phyloP scores from a whole-genome alignment of 2,888 invertebrate genomes.

The Cheilosia scutellata region DNA sequence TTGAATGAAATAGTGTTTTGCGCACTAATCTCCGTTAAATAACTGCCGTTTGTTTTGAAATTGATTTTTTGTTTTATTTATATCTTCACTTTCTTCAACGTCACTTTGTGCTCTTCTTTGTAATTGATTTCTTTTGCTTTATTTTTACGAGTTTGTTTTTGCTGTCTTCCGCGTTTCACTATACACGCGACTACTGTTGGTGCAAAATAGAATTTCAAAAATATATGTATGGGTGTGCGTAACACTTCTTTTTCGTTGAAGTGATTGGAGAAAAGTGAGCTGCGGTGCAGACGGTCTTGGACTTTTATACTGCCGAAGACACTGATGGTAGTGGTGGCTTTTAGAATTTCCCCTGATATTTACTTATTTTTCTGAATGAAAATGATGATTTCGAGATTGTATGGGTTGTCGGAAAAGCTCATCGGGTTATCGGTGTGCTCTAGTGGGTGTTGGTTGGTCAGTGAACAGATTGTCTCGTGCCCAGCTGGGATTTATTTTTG shows the following conservation, averaged over 20 bases:
- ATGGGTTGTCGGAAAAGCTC: slow-evolving; percentile 46
- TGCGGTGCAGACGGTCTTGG: slow-evolving; percentile 60
- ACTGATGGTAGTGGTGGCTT: slow-evolving; percentile 23
- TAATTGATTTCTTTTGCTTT: slow-evolving; percentile 30
- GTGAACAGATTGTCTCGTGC: slow-evolving; percentile 20
- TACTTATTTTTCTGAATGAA: slow-evolving; percentile 61
- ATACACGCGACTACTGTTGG: not conserved
- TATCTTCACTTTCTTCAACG: slow-evolving; percentile 50
- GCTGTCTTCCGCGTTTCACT: slow-evolving; percentile 67
- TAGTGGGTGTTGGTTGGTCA: slow-evolving; percentile 30
- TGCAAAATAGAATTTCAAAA: slow-evolving; percentile 9
- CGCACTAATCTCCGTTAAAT: slow-evolving; percentile 62
- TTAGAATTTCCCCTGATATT: slow-evolving; percentile 60
- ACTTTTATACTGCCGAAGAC: slow-evolving; percentile 56
- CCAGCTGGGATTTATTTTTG: slow-evolving; percentile 54
- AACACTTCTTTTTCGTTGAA: slow-evolving; percentile 79
- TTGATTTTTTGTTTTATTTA: slow-evolving; percentile 60
- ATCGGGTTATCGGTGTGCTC: slow-evolving; percentile 34
- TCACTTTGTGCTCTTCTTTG: too few relatives aligned
- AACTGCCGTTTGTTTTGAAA: slow-evolving; percentile 73
- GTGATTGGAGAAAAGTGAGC: slow-evolving; percentile 83
- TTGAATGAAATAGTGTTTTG: slow-evolving; percentile 51
- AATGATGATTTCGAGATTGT: slow-evolving; percentile 5
- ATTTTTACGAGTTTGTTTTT: slow-evolving; percentile 22
- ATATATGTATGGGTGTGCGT: slow-evolving; percentile 13